Evolutionary conservation across 2,888 invertebrate species (phyloP).

Genomic region (Epirrhoe alternata): DNA sequence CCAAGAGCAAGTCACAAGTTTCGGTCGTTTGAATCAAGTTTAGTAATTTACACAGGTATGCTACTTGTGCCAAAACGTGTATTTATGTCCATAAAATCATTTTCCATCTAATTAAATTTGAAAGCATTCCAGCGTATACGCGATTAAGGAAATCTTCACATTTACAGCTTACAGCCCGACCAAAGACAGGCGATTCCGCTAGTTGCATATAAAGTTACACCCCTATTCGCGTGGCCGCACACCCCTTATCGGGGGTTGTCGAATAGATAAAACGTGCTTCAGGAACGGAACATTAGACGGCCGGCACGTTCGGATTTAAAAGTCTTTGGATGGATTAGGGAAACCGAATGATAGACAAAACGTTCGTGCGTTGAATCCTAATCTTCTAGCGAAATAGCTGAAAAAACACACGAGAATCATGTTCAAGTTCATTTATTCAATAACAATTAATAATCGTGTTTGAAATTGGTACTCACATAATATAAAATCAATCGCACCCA

Average conservation of each 20-base stretch:
- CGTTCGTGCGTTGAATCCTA: background rate
- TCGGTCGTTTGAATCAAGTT: background rate
- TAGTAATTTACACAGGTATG: background rate
- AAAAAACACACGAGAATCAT: background rate
- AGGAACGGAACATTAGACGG: conserved; percentile 37
- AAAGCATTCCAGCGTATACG: background rate
- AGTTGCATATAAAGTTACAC: conserved; percentile 43
- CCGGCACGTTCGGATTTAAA: conserved; percentile 42
- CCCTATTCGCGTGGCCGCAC: conserved; percentile 43
- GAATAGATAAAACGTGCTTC: conserved; percentile 37
- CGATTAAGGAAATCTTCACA: background rate
- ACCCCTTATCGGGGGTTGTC: conserved; percentile 32
- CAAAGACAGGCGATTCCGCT: conserved; percentile 5
- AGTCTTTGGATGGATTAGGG: conserved; percentile 34
- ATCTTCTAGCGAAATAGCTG: background rate
- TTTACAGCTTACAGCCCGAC: background rate
- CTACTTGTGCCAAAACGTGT: background rate
- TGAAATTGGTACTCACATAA: too few species aligned
- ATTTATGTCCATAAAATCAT: background rate
- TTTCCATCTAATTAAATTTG: background rate
- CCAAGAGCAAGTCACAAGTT: background rate
- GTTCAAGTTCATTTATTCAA: too few species aligned
- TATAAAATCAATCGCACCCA: too few species aligned
- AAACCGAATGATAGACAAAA: background rate
- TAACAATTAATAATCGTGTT: too few species aligned